Conservation (phyloP, 2,797 vertebrate genomes). For the Cryptoblepharus egeriae region DNA sequence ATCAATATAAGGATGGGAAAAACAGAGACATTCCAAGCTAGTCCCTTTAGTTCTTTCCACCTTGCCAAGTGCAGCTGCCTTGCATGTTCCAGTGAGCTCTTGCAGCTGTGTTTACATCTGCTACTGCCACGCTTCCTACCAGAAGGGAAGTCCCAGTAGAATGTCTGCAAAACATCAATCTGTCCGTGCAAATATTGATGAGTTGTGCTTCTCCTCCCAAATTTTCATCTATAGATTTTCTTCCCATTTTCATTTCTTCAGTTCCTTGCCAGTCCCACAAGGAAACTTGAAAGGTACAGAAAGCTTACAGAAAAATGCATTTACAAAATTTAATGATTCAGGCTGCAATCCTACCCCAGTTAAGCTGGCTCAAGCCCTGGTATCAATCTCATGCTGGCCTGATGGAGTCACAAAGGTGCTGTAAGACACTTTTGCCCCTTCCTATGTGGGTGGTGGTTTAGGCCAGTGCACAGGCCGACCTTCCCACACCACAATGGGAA, state of each 20-base stretch:
- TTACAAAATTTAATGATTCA: too few species aligned
- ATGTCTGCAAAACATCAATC: constrained; percentile 46
- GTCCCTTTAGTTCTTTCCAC: background rate
- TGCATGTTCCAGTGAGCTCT: constrained; percentile 35
- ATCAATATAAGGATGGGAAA: constrained; percentile 50
- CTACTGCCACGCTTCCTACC: constrained; percentile 38
- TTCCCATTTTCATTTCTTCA: background rate
- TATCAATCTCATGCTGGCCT: too few species aligned
- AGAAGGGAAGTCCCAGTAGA: constrained; percentile 27
- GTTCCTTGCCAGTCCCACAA: background rate
- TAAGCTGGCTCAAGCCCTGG: too few species aligned
- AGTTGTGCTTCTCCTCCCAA: background rate
- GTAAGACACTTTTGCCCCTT: too few species aligned
- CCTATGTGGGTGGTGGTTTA: too few species aligned
- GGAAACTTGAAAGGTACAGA: background rate
- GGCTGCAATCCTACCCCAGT: too few species aligned
- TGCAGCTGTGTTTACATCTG: constrained; percentile 71
- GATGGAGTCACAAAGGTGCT: too few species aligned
- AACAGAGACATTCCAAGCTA: constrained; percentile 49
- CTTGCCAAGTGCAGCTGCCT: constrained; percentile 58
- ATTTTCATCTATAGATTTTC: background rate
- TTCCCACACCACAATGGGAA: too few species aligned
- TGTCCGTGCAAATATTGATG: constrained; percentile 46
- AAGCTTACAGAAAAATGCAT: too few species aligned
- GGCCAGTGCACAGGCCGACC: too few species aligned